These are phyloP conservation scores for Plutomurus gul DNA, from an alignment of 1,140 invertebrate species.

Conservation along the genomic window DNA sequence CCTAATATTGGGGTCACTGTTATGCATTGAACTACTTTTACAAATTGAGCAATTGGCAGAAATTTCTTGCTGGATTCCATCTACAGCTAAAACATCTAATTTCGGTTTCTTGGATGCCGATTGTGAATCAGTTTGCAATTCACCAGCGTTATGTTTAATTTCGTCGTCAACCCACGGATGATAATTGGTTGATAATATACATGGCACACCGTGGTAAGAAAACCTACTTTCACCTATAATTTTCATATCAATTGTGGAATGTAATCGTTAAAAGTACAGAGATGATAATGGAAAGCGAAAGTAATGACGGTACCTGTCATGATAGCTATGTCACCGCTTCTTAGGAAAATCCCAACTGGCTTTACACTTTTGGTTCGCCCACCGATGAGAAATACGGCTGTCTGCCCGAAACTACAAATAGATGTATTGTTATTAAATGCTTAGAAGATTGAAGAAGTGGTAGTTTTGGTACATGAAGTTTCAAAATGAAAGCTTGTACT, in stretches of 20 bases:
- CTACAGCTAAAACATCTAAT: background rate
- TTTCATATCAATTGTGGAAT: no score
- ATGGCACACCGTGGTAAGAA: constrained; percentile 82
- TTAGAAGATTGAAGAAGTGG: no score
- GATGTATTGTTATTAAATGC: no score
- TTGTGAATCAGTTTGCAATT: background rate
- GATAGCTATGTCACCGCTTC: constrained; percentile 79
- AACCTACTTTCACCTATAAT: constrained; percentile 71
- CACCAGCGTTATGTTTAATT: constrained; percentile 7
- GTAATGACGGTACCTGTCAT: no score
- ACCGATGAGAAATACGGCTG: constrained; percentile 83
- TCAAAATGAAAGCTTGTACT: no score
- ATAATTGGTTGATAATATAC: constrained; percentile 64
- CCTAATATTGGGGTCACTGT: background rate
- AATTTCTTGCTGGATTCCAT: constrained; percentile 35
- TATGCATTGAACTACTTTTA: background rate
- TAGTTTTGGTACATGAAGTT: no score
- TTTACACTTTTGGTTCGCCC: constrained; percentile 67
- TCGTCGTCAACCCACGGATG: constrained; percentile 59
- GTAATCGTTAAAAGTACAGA: no score
- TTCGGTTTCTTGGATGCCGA: background rate
- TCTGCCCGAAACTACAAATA: constrained; percentile 78
- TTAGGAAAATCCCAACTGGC: constrained; percentile 70
- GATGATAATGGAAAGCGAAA: no score
- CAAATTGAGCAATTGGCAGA: background rate